Evolutionary conservation across 2,888 invertebrate species (phyloP).

Genomic region (Cylindroiulus punctatus): DNA sequence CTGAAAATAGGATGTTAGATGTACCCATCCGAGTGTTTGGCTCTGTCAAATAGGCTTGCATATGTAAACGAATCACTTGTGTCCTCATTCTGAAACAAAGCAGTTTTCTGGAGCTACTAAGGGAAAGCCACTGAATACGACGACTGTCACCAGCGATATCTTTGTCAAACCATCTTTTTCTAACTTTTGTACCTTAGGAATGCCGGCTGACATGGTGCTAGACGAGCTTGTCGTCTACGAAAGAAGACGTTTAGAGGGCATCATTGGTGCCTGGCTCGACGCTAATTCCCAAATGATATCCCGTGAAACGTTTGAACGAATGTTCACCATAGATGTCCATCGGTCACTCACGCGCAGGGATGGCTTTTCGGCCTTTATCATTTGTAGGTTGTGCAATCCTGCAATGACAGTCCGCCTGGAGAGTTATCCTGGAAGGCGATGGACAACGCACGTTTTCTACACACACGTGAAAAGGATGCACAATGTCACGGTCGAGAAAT

Average conservation of each 20-base stretch:
- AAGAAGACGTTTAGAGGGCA: constrained; percentile 27
- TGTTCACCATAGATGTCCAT: constrained; percentile 36
- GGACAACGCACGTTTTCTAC: constrained; percentile 49
- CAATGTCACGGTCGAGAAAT: background rate
- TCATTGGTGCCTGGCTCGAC: constrained; percentile 27
- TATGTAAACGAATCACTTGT: too few species aligned
- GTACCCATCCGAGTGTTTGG: too few species aligned
- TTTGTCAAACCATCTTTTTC: constrained; percentile 4
- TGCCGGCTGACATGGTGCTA: background rate
- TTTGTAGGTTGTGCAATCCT: constrained; percentile 49
- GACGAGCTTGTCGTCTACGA: constrained; percentile 17
- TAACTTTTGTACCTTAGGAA: constrained; percentile 4
- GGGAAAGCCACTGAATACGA: constrained; percentile 27
- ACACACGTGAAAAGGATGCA: constrained; percentile 44
- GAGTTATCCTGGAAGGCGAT: constrained; percentile 7
- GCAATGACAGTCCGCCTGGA: constrained; percentile 31
- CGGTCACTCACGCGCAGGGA: background rate
- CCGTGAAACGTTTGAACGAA: constrained; percentile 9
- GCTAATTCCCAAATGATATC: background rate
- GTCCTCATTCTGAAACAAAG: background rate
- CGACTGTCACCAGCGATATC: background rate
- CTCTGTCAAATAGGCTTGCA: too few species aligned
- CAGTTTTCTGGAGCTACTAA: background rate
- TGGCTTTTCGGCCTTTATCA: background rate
- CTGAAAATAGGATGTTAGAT: too few species aligned